These are phyloP conservation scores for Phaethon lepturus DNA, from an alignment of 2,113 vertebrate genomes.

Conservation along the genomic window DNA sequence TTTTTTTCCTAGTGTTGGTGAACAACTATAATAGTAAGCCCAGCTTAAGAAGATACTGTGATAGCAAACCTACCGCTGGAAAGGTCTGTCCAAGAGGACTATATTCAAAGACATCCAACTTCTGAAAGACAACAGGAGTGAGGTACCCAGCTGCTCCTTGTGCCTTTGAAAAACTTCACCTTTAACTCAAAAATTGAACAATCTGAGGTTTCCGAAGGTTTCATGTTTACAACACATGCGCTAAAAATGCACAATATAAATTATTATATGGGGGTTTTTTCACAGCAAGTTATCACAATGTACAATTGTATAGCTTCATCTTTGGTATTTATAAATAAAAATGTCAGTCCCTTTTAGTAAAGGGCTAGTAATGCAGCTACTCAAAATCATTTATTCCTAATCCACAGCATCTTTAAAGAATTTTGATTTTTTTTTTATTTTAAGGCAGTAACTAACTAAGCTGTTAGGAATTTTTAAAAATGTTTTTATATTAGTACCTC, in stretches of 20 bases:
- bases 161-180: not conserved
- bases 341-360: constrained; percentile 15
- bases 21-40: not conserved
- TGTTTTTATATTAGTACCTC: not conserved
- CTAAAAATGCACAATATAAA: not conserved
- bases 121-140: not conserved
- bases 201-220: not conserved
- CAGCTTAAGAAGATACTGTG: not conserved
- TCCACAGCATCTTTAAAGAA: not conserved
- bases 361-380: not conserved
- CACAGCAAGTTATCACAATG: not conserved
- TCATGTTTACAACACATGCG: not conserved
- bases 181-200: not conserved
- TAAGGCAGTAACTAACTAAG: constrained; percentile 29
- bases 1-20: not conserved
- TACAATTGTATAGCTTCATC: not conserved
- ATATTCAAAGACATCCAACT: not conserved
- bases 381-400: not conserved
- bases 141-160: not conserved
- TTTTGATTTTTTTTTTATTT: not conserved
- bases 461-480: not conserved
- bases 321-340: constrained; percentile 54
- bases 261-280: not conserved
- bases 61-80: not conserved
- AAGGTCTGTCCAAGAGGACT: not conserved